Evolutionary conservation across 2,113 vertebrate genomes (phyloP), one percentile per base, ranked within the genome.

Genomic region (Oreochromis aureus): DNA sequence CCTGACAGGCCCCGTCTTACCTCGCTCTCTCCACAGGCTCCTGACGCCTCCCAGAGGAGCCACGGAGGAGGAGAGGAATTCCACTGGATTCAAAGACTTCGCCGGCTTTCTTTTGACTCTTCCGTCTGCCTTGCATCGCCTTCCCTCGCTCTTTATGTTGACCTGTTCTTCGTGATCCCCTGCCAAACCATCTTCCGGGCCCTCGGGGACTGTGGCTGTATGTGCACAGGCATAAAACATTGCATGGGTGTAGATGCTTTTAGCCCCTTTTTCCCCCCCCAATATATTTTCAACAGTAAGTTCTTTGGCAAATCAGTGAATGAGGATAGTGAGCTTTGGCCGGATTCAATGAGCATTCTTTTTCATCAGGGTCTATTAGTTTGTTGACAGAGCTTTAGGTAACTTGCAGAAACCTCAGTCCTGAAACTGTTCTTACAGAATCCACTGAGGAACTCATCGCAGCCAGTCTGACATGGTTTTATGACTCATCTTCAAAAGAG

Each of bases 1-100:
- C 95, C 95, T 97, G 97, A 97, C 97, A 97, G 96, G 95, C 93
- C 94, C 94, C 95, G 94, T 96, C 97, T 97, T 96, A 95, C 96
- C 94, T 96, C 89, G 91, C 95, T 95, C 95, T 94, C 95, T 96
- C 95, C 94, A 93, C 95, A 95, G 96, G 95, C 96, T 96, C 85
- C 91, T 92, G 95, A 93, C 90, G 93, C 92, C 90, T 96, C 96
- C 95, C 95, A 93, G 93, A 95, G 95, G 96, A 96, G 90, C 91
- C 82, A 90, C 53, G 89, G 92, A 95, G 93, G 94, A 94, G 94
- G 95, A 95, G 95, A 96, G 95, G 93, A 94, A 95, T 95, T 96
- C 94, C 95, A 93, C 93, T 54, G 76, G 85, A 95, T 95, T 96
- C 94, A 96, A 95, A 96, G 95, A 93, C 92, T 95, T 91, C 87